These are phyloP conservation scores for Strigops habroptila DNA, from an alignment of 2,113 vertebrate genomes.

Conservation along the genomic window DNA sequence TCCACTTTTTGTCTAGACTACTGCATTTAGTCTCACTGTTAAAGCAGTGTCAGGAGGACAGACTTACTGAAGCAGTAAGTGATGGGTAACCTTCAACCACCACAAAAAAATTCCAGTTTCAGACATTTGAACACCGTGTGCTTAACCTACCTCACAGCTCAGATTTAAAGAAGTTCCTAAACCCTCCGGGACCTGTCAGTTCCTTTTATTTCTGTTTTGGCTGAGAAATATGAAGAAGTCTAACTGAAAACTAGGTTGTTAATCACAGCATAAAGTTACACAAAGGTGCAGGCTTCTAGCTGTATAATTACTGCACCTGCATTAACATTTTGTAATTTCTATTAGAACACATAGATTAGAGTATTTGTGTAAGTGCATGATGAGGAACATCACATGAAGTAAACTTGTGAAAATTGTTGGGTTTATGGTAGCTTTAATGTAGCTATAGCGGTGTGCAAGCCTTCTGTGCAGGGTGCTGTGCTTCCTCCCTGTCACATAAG, in stretches of 20 bases:
- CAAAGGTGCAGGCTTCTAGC: not conserved
- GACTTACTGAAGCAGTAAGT: not conserved
- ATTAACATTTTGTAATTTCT: not conserved
- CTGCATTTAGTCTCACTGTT: not conserved
- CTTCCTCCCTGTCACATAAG: not conserved
- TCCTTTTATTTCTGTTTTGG: not conserved
- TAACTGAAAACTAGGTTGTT: not conserved
- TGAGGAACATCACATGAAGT: not conserved
- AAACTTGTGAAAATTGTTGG: not conserved
- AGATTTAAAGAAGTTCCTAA: not conserved
- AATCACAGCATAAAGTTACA: not conserved
- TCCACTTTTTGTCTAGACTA: not conserved
- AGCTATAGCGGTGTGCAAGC: not conserved
- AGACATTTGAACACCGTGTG: not conserved
- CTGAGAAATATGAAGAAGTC: not conserved
- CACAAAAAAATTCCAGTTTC: not conserved
- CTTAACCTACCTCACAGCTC: not conserved
- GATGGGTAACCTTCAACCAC: not conserved
- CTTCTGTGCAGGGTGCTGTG: not conserved
- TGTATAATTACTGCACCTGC: not conserved
- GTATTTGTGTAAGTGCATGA: not conserved
- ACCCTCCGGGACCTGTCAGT: not conserved
- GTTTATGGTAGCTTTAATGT: not conserved
- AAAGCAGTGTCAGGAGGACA: not conserved
- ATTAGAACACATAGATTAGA: not conserved